Evolutionary conservation across 2,797 vertebrate species (phyloP).

Genomic region (Rhinoraja longicauda): DNA sequence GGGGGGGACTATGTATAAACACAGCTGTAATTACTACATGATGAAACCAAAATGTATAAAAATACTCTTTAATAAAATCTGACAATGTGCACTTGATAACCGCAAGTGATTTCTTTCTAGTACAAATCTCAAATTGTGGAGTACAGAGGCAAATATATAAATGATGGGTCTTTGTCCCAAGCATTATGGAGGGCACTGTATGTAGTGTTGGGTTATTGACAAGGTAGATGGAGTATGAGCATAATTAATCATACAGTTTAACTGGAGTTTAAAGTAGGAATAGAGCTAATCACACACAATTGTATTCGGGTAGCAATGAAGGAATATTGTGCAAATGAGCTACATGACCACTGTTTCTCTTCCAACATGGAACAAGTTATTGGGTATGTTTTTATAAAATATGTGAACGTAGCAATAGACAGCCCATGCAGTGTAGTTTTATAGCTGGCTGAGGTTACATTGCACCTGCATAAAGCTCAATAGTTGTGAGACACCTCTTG

Average conservation of each 20-base stretch:
- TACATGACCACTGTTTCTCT: background rate
- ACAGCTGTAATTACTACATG: too few relatives aligned
- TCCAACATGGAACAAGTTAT: background rate
- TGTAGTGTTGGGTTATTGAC: background rate
- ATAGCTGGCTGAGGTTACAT: background rate
- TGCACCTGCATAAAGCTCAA: background rate
- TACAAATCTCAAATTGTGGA: too few relatives aligned
- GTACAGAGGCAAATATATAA: too few relatives aligned
- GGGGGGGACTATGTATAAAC: too few relatives aligned
- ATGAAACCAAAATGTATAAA: too few relatives aligned
- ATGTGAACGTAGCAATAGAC: background rate
- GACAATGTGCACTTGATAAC: too few relatives aligned
- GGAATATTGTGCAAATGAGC: background rate
- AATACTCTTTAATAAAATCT: too few relatives aligned
- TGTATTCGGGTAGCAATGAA: background rate
- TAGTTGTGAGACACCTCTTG: background rate
- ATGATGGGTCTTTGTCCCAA: too few relatives aligned
- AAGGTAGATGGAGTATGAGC: background rate
- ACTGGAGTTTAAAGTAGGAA: background rate
- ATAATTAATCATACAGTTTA: background rate
- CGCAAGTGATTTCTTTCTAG: too few relatives aligned
- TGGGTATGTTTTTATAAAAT: background rate
- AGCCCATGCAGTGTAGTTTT: background rate
- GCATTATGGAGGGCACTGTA: too few relatives aligned
- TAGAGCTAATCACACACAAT: background rate